These are phyloP conservation scores for Eulemur rubriventer DNA, from an alignment of 2,797 vertebrate species.

Conservation along the genomic window DNA sequence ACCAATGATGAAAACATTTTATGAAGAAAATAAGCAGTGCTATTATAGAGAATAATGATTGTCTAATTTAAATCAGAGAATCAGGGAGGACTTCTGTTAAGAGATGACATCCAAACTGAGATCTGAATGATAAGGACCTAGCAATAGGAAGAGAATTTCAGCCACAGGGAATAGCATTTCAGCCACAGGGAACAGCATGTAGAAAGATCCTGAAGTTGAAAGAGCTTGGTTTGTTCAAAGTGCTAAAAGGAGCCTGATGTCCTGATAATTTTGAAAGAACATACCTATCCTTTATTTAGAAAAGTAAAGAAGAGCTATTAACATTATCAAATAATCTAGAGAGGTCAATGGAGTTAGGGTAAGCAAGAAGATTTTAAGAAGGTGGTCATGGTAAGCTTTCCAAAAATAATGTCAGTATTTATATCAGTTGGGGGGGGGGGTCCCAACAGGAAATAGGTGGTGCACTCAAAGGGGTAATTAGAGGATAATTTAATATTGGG, in stretches of 20 bases:
- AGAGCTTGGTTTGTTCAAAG: not conserved
- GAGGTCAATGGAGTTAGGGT: not conserved
- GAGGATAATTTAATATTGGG: not conserved
- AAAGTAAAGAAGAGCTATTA: not conserved
- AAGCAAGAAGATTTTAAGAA: not conserved
- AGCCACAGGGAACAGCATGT: not conserved
- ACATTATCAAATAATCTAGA: not conserved
- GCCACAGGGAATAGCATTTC: not conserved
- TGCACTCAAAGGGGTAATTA: not conserved
- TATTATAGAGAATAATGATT: not conserved
- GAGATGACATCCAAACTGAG: not conserved
- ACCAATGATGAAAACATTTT: constrained; percentile 5
- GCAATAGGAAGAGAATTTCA: not conserved
- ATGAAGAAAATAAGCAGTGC: not conserved
- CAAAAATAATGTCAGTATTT: constrained; percentile 18
- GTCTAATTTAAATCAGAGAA: not conserved
- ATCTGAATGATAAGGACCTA: not conserved
- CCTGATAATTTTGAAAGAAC: not conserved
- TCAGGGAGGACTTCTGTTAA: not conserved
- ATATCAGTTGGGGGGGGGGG: not conserved
- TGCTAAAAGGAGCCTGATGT: not conserved
- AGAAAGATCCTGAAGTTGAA: not conserved
- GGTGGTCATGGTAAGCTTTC: not conserved
- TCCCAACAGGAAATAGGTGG: not conserved
- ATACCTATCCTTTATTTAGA: not conserved